phyloP scores from a whole-genome alignment of 2,113 vertebrate species.

The Crotalus viridis region DNA sequence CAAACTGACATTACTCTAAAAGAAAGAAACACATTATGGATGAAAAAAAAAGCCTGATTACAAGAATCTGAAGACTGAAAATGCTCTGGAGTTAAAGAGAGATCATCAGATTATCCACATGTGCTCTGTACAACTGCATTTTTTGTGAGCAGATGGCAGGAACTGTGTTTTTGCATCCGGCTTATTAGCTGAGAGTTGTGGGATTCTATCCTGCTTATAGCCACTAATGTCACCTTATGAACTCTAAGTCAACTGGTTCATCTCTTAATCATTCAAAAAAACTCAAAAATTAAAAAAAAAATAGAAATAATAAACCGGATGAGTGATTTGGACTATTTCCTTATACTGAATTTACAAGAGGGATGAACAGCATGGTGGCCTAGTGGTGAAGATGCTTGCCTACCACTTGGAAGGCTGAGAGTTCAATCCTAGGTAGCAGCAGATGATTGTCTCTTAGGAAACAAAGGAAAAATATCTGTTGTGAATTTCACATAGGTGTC shows the following conservation, averaged over 20 bases:
- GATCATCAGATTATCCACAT: neutral
- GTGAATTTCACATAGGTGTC: too few relatives aligned
- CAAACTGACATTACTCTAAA: neutral
- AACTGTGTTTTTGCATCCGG: neutral
- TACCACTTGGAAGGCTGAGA: neutral
- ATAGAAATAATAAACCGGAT: neutral
- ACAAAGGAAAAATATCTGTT: too few relatives aligned
- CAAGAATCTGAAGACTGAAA: neutral
- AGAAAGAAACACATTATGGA: neutral
- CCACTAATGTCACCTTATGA: neutral
- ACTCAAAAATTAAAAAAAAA: too few relatives aligned
- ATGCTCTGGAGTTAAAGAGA: neutral
- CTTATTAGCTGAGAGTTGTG: neutral
- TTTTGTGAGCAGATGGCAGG: too few relatives aligned
- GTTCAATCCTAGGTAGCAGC: neutral
- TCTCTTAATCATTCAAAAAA: neutral
- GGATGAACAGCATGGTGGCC: neutral
- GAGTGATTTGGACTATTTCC: neutral
- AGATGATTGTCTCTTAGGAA: neutral
- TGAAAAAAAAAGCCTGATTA: neutral
- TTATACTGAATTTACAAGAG: neutral
- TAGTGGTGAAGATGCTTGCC: neutral
- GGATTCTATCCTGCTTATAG: neutral
- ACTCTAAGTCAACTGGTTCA: neutral
- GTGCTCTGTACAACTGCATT: neutral